Base-by-base conservation (phyloP, 2,888 invertebrate species). In the Nymphalis c-album region DNA sequence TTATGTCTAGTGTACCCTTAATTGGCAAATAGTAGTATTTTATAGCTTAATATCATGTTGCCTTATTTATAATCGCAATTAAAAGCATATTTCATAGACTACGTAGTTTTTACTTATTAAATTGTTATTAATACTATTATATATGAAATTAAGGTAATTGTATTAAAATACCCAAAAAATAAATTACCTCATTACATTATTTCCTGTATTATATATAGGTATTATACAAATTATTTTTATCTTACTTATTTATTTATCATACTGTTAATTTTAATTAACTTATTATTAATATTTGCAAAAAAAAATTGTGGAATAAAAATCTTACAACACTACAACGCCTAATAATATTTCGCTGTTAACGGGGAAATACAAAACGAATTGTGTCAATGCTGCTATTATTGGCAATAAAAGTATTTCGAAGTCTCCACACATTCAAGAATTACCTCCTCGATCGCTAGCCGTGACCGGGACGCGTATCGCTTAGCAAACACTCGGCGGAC, bases 401-500 rank as follows among this genome's bases (percentile, higher is more conserved):
- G 63, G 63, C 63, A 59, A 69, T 69, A 69, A 69, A 71, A 69
- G 63, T 69, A 71, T 71, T 69, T 69, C 58, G 57, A 55, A 68
- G 70, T 73, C 71, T 68, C 68, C 67, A 67, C 68, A 74, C 73
- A 73, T 70, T 59, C 48, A 71, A 70, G 73, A 75, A 71, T 77
- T 74, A 72, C 76, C 74, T 77, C 76, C 77, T 71, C 76, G 73
- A 75, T 64, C 73, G 71, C 69, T 72, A 75, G 76, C 72, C 78
- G 78, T 75, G 77, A 77, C 77, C 76, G 73, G 76, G 70, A 76
- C 74, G 74, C 76, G 77, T 76, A 77, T 76, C 78, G 79, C 76
- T 78, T 81, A 74, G 80, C 78, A 84, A 84, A 83, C 80, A 82
- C 78, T 80, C 74, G 75, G 72, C 76, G 77, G 75, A 78, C 78